These are phyloP conservation scores for Galaxea fascicularis DNA, from an alignment of 92 coral and sea anemone species.

Conservation along the genomic window DNA sequence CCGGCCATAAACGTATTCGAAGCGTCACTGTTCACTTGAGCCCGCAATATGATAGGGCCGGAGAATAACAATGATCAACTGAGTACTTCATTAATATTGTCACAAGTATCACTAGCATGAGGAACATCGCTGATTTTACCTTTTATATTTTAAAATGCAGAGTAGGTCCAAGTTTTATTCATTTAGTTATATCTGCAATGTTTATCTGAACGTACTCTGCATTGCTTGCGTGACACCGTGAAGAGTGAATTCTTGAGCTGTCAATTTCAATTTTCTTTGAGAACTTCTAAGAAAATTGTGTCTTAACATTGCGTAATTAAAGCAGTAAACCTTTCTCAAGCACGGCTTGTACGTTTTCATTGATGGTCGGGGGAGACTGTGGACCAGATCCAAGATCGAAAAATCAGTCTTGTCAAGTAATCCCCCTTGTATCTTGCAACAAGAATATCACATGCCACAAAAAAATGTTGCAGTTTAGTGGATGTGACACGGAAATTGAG, in stretches of 20 bases:
- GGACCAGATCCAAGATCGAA: slow-evolving; percentile 37
- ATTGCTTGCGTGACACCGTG: slow-evolving; percentile 18
- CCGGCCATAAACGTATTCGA: no score
- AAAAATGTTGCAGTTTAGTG: slow-evolving; percentile 38
- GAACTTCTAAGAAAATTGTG: slow-evolving; percentile 4
- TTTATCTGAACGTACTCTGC: slow-evolving; percentile 11
- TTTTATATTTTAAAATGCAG: slow-evolving; percentile 10
- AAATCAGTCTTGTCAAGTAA: slow-evolving; percentile 3
- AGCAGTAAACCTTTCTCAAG: slow-evolving; percentile 15
- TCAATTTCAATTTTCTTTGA: slow-evolving; percentile 24
- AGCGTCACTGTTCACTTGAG: no score
- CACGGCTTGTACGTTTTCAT: slow-evolving; percentile 10
- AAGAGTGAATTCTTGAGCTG: slow-evolving; percentile 30
- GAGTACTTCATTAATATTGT: no score
- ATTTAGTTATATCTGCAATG: slow-evolving; percentile 11
- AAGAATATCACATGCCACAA: slow-evolving; percentile 40
- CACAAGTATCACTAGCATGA: slow-evolving; percentile 3
- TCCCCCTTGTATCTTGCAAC: slow-evolving; percentile 26
- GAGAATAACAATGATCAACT: no score
- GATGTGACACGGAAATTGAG: slow-evolving; percentile 47
- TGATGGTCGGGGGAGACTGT: slow-evolving; percentile 28
- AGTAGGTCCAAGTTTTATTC: slow-evolving; percentile 6
- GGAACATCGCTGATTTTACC: slow-evolving; percentile 9
- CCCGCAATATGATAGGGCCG: no score
- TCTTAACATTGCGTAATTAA: slow-evolving; percentile 6